These are phyloP conservation scores for Synanceia verrucosa DNA, from an alignment of 2,797 vertebrate genomes.

Conservation along the genomic window DNA sequence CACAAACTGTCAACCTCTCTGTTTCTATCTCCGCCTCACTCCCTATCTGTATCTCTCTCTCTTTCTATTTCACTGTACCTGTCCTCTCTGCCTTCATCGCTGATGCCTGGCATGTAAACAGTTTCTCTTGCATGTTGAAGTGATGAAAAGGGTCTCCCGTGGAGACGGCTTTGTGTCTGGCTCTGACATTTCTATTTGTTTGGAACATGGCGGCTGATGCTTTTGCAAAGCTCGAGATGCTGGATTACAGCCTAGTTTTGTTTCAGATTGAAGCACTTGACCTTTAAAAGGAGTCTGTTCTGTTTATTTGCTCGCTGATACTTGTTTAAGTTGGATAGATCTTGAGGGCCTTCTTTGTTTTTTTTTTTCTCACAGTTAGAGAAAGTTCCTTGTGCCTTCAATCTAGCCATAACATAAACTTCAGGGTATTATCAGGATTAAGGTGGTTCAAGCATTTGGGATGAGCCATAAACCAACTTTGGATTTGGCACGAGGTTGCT, in stretches of 20 bases:
- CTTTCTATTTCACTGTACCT: conserved; percentile 31
- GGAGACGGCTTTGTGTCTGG: conserved; percentile 44
- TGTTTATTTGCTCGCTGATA: conserved; percentile 62
- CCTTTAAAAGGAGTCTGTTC: conserved; percentile 56
- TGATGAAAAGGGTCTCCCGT: conserved; percentile 46
- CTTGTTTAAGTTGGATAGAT: conserved; percentile 58
- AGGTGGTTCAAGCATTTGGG: conserved; percentile 39
- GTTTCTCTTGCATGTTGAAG: conserved; percentile 38
- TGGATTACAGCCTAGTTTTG: conserved; percentile 52
- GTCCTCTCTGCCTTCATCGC: conserved; percentile 16
- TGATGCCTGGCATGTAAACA: conserved; percentile 53
- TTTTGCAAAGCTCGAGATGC: conserved; percentile 46
- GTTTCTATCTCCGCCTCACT: conserved; percentile 15
- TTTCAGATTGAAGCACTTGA: conserved; percentile 61
- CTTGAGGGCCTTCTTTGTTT: conserved; percentile 34
- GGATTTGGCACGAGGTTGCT: neutral
- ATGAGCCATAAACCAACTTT: conserved; percentile 37
- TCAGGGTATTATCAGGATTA: conserved; percentile 50
- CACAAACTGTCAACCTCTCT: conserved; percentile 14
- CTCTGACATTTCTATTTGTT: conserved; percentile 62
- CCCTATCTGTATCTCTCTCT: conserved; percentile 6
- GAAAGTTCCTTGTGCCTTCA: conserved; percentile 29
- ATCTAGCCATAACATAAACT: conserved; percentile 51
- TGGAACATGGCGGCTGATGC: conserved; percentile 36
- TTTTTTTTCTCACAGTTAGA: conserved; percentile 25